A percentile compares a stretch with the other conserved stretches of the same genome.
Evolutionary conservation across 2,113 vertebrate species (phyloP).

Genomic region (Sardina pilchardus): DNA sequence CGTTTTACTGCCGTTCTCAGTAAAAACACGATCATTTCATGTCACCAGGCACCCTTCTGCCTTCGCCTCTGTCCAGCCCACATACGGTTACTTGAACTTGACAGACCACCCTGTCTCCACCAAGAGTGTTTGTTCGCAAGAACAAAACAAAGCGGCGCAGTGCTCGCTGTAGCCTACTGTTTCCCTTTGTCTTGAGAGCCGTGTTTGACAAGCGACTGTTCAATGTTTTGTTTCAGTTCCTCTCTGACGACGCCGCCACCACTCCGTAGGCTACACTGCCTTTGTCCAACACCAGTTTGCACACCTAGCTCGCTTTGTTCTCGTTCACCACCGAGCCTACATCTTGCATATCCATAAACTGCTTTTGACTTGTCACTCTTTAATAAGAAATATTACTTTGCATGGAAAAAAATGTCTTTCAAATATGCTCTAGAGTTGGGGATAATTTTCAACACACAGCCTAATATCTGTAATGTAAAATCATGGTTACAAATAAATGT

Average conservation of each 20-base stretch:
- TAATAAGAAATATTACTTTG: background rate
- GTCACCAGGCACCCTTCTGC: background rate
- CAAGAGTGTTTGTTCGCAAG: background rate
- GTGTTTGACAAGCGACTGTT: conserved; percentile 13
- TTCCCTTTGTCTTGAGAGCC: conserved; percentile 5
- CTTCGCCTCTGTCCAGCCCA: background rate
- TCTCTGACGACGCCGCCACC: background rate
- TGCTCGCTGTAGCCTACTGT: background rate
- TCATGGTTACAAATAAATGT: background rate
- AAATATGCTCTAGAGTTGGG: background rate
- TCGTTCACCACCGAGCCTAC: background rate
- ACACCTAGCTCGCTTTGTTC: conserved; percentile 35
- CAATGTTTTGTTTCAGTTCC: background rate
- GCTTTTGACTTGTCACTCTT: background rate
- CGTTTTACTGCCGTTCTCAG: background rate
- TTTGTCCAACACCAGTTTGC: background rate
- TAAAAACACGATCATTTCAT: background rate
- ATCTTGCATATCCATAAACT: background rate
- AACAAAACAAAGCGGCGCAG: conserved; percentile 11
- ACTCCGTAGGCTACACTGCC: background rate
- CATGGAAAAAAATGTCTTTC: background rate
- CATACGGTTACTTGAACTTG: background rate
- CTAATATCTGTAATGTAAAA: background rate
- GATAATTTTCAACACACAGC: background rate
- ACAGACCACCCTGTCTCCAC: background rate